Base-by-base conservation (phyloP, 2,113 vertebrate genomes). In the Mesoclemmys tuberculata region DNA sequence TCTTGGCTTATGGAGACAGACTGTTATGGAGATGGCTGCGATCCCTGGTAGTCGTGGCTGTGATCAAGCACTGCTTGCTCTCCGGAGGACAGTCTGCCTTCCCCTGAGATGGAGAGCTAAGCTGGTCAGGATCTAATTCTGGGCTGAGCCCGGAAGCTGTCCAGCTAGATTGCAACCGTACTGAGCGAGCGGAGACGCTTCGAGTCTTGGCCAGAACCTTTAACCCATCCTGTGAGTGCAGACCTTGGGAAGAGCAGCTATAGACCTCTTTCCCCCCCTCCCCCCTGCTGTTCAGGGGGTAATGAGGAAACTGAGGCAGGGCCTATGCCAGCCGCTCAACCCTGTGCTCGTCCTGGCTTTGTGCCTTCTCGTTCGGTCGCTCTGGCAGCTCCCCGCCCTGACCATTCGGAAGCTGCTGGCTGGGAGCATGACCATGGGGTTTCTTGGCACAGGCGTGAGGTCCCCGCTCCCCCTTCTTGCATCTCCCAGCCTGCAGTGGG, bases 161-260 rank as follows among this genome's bases (percentile, higher is more conserved):
- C 35, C 4, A n/a, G 61, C 35, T 68, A 68, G 61, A 21, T 68
- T 1, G 2, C 61, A 18, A 19, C 31, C 35, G 16, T n/a, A 19
- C 61, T 18, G 61, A 31, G 13, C 14, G 6, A 56, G 56, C 56
- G 6, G 56, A 31, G 56, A 61, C 11, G 6, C 27, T 35, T 8
- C 5, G 27, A 13, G 18, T 35, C 61, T 64, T 18, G 2, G 14
- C 61, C 31, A 4, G 61, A 64, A 14, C 61, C 61, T 64, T 64
- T 13, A 11, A 56, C 27, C 58, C 5, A 0, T 13, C 6, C 1
- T 35, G 31, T 64, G 31, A 35, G 14, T 8, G 61, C 6, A 16
- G 61, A 2, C 29, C 56, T 61, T 27, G 56, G 56, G 56, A 27
- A 58, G 24, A 58, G 27, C 56, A 16, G 7, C 46, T 24, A 21